A percentile compares a stretch with the other conserved stretches of the same genome.
Conservation (phyloP, 2,888 invertebrate species). For the Tineola bisselliella region DNA sequence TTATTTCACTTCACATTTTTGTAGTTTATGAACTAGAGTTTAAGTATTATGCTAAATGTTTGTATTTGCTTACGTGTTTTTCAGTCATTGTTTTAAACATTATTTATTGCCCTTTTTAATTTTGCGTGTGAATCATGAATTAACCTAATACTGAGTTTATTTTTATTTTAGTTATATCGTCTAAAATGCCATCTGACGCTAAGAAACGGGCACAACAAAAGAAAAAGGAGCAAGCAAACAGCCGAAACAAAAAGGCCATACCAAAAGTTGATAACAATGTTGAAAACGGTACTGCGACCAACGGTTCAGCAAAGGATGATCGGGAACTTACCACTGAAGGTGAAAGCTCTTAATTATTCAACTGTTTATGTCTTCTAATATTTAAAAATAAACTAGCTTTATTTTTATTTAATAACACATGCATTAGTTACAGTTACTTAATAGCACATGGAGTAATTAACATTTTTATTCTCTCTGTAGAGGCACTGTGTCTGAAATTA, state of each 20-base stretch:
- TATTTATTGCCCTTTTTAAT: not conserved
- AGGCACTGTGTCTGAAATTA: conserved; percentile 85
- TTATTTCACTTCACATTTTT: not conserved
- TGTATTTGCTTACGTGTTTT: not conserved
- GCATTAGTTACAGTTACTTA: not conserved
- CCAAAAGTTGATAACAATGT: conserved; percentile 54
- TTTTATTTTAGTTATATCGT: not conserved
- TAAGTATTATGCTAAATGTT: not conserved
- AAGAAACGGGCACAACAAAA: conserved; percentile 98
- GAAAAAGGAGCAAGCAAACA: conserved; percentile 94
- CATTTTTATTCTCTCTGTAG: conserved; percentile 44
- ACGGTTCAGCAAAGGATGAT: conserved; percentile 50
- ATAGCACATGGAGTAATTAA: no score
- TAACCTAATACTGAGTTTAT: not conserved
- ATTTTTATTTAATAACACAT: no score
- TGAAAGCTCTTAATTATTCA: conserved; percentile 27
- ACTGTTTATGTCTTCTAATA: no score
- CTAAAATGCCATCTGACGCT: conserved; percentile 96
- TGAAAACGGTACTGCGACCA: conserved; percentile 65
- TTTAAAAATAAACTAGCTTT: no score
- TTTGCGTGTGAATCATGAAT: not conserved
- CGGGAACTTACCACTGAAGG: conserved; percentile 78
- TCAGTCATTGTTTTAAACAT: not conserved
- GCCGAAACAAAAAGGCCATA: conserved; percentile 69
- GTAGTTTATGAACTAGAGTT: not conserved